phyloP scores from a whole-genome alignment of 2,797 vertebrate genomes.

The Todus mexicanus region DNA sequence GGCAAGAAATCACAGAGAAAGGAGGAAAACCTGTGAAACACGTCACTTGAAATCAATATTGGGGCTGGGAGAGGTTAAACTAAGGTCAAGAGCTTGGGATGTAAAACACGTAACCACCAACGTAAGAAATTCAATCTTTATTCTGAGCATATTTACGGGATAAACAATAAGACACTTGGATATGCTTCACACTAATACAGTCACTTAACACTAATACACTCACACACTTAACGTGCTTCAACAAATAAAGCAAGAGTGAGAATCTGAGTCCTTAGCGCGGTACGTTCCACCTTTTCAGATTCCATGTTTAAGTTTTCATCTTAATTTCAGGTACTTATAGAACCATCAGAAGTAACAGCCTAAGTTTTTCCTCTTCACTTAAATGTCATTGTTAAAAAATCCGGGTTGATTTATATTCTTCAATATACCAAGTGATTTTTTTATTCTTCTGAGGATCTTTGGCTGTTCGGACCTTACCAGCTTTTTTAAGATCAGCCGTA shows the following conservation, averaged over 20 bases:
- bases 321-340: neutral
- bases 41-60: neutral
- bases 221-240: neutral
- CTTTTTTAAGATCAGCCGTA: neutral
- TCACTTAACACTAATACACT: neutral
- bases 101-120: neutral
- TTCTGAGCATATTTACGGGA: neutral
- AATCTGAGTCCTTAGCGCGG: neutral
- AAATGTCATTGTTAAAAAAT: neutral
- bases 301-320: neutral
- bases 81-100: neutral
- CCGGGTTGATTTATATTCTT: neutral
- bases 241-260: neutral
- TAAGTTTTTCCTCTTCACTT: neutral
- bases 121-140: conserved; percentile 3
- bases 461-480: neutral
- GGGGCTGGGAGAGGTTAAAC: neutral
- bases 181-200: neutral
- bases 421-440: neutral
- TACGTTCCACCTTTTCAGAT: neutral
- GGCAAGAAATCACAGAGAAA: neutral
- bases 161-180: neutral
- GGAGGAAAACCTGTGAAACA: neutral
- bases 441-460: neutral
- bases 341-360: neutral